phyloP scores from a whole-genome alignment of 1,140 invertebrate species.

The Hyposmocoma kahamanoa region DNA sequence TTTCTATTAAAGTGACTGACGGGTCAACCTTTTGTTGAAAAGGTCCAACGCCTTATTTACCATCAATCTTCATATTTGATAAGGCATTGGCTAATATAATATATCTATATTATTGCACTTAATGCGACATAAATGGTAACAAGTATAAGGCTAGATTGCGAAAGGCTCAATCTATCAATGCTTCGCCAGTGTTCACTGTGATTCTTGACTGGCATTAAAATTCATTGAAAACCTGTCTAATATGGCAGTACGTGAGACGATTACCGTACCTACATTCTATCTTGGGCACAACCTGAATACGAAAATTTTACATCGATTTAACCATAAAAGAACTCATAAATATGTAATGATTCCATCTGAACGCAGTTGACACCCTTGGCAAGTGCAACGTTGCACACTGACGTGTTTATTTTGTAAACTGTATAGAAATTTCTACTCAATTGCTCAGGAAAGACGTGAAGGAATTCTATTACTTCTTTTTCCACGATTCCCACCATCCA shows the following conservation, averaged over 20 bases:
- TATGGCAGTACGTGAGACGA: constrained; percentile 38
- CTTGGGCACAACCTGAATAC: constrained; percentile 28
- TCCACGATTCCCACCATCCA: too few species aligned
- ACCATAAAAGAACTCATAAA: constrained; percentile 29
- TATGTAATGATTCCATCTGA: constrained; percentile 18
- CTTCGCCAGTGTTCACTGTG: constrained; percentile 18
- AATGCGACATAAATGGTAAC: neutral
- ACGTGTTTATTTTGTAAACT: constrained; percentile 15
- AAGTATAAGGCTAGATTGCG: neutral
- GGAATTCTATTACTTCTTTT: too few species aligned
- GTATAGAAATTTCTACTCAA: neutral
- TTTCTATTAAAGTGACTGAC: too few species aligned
- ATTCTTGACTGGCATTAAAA: constrained; percentile 38
- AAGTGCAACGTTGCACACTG: constrained; percentile 1
- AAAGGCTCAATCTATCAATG: constrained; percentile 25
- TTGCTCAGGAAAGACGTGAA: too few species aligned
- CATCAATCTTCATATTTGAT: neutral
- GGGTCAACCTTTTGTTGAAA: too few species aligned
- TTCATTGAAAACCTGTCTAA: constrained; percentile 53
- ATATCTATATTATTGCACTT: constrained; percentile 14
- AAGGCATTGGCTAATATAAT: neutral
- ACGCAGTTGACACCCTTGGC: constrained; percentile 8
- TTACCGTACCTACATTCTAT: constrained; percentile 18
- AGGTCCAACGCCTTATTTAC: too few species aligned
- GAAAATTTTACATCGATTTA: constrained; percentile 33